phyloP scores from a whole-genome alignment of 1,140 invertebrate genomes.

The Saccostrea glomerata region DNA sequence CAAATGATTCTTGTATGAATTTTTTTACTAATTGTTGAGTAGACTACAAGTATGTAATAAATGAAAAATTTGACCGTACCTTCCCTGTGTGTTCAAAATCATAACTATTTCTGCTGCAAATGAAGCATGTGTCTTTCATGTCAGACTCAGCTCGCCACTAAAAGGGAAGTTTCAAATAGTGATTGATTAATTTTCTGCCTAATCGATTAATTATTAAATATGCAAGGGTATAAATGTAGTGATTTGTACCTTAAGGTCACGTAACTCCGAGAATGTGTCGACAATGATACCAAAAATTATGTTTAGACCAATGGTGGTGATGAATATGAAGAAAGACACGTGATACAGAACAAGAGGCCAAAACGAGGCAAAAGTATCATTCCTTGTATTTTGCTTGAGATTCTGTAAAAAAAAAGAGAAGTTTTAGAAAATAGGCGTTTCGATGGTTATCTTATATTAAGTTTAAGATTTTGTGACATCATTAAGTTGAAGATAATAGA shows the following conservation, averaged over 20 bases:
- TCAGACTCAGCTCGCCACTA: conserved; percentile 79
- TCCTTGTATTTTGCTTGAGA: conserved; percentile 66
- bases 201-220: not conserved
- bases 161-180: conserved; percentile 8
- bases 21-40: not conserved
- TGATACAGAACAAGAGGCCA: conserved; percentile 76
- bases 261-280: conserved; percentile 79
- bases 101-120: conserved; percentile 78
- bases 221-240: not conserved
- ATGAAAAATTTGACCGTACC: conserved; percentile 56
- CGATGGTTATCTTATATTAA: too few species aligned
- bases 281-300: conserved; percentile 80
- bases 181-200: not conserved
- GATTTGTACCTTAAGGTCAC: conserved; percentile 77
- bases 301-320: conserved; percentile 79
- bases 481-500: not conserved
- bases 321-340: conserved; percentile 79
- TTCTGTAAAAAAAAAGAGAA: conserved; percentile 56
- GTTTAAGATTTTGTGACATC: not conserved
- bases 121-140: conserved; percentile 79
- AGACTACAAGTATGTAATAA: too few species aligned
- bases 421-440: not conserved
- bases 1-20: too few species aligned
- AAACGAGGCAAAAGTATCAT: conserved; percentile 69
- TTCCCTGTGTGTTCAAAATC: conserved; percentile 79